Conservation (phyloP, 2,888 invertebrate genomes). For the Falcaria lacertinaria region DNA sequence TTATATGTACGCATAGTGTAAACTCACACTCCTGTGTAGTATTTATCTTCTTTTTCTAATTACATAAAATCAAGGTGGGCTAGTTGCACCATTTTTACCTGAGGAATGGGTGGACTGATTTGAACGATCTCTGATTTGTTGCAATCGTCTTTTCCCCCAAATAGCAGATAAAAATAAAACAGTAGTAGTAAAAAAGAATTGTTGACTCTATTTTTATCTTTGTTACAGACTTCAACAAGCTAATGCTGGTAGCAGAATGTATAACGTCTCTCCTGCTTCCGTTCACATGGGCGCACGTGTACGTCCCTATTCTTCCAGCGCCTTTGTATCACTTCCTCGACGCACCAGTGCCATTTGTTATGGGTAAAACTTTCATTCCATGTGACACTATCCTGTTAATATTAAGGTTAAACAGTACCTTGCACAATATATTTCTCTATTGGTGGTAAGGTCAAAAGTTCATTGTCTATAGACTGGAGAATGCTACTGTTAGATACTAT, state of each 20-base stretch:
- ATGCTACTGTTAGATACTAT: background rate
- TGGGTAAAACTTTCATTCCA: slow-evolving; percentile 83
- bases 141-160: too few relatives aligned
- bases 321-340: slow-evolving; percentile 97
- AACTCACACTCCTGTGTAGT: too few relatives aligned
- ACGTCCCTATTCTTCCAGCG: slow-evolving; percentile 98
- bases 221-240: slow-evolving; percentile 90
- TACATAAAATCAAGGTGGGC: too few relatives aligned
- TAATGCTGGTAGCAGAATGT: slow-evolving; percentile 98
- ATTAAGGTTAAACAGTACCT: background rate
- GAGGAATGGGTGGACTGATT: too few relatives aligned
- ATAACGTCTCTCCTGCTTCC: slow-evolving; percentile 94
- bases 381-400: background rate
- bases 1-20: too few relatives aligned
- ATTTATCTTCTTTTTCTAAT: background rate
- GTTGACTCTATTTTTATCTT: background rate
- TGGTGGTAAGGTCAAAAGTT: background rate
- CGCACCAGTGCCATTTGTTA: slow-evolving; percentile 99
- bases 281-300: slow-evolving; percentile 99
- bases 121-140: too few relatives aligned
- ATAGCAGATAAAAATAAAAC: too few relatives aligned
- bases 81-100: too few relatives aligned
- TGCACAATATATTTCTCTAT: background rate
- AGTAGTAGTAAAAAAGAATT: too few relatives aligned
- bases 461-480: background rate